A percentile compares a stretch with the other conserved stretches of the same genome.
Conservation (phyloP, 2,113 vertebrate genomes). For the Melanerpes formicivorus region DNA sequence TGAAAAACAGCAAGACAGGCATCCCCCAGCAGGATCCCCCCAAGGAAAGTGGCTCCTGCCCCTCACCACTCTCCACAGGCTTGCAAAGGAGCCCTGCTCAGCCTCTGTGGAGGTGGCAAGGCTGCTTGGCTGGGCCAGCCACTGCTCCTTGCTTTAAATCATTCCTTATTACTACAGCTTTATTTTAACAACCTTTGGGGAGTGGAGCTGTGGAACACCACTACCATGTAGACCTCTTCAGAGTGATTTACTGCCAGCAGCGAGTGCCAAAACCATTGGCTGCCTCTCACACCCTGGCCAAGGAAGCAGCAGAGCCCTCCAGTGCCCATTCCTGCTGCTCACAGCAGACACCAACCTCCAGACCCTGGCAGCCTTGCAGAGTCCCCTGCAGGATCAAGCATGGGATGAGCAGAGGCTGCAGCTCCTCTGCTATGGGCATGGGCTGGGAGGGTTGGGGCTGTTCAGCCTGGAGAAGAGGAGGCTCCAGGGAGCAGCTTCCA, state of each 20-base stretch:
- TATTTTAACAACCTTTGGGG: background rate
- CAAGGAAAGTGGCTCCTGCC: background rate
- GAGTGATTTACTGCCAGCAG: slow-evolving; percentile 19
- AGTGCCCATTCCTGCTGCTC: background rate
- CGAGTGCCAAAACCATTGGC: slow-evolving; percentile 28
- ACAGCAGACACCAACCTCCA: background rate
- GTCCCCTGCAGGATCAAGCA: background rate
- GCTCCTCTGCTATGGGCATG: too few species aligned
- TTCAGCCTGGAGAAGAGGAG: too few species aligned
- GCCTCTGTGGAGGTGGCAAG: background rate
- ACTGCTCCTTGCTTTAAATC: background rate
- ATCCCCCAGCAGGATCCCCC: background rate
- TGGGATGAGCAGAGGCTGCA: background rate
- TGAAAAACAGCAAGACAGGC: background rate
- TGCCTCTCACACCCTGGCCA: background rate
- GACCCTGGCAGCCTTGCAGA: background rate
- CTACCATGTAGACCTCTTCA: background rate
- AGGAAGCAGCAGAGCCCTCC: slow-evolving; percentile 22
- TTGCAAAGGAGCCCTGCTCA: too few species aligned
- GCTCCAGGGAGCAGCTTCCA: too few species aligned
- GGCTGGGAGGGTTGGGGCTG: too few species aligned
- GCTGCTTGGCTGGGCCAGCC: fast-evolving
- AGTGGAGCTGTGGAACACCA: background rate
- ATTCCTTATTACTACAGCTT: background rate
- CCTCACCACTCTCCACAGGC: background rate